phyloP scores from a whole-genome alignment of 2,888 invertebrate genomes.

The Ophion costatus region DNA sequence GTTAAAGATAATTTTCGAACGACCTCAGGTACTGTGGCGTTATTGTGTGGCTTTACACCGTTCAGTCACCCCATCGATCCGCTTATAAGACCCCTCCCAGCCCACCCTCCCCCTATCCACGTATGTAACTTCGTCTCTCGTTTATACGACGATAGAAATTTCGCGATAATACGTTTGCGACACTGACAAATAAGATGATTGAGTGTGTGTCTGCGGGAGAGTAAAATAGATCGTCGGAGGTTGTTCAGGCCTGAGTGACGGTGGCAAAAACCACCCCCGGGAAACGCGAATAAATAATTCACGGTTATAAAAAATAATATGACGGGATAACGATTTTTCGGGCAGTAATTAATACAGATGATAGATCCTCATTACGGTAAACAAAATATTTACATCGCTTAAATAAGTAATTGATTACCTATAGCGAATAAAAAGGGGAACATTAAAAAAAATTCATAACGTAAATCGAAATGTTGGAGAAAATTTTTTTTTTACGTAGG shows the following conservation, averaged over 20 bases:
- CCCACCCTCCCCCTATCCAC: not conserved
- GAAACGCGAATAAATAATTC: not conserved
- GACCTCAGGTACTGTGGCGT: constrained; percentile 15
- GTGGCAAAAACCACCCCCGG: not conserved
- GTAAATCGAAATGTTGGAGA: too few species aligned
- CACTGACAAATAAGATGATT: constrained; percentile 16
- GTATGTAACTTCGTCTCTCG: not conserved
- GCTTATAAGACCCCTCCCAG: constrained; percentile 32
- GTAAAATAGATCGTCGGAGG: not conserved
- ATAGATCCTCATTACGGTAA: too few species aligned
- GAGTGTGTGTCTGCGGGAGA: not conserved
- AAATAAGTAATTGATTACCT: too few species aligned
- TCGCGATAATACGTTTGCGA: constrained; percentile 6
- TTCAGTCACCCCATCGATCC: constrained; percentile 59
- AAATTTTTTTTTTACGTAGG: too few species aligned
- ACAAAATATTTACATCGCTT: too few species aligned
- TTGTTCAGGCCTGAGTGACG: not conserved
- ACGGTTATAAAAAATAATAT: not conserved
- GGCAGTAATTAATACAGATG: too few species aligned
- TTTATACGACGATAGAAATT: constrained; percentile 9
- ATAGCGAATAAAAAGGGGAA: too few species aligned
- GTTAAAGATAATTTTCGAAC: not conserved
- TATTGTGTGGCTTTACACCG: constrained; percentile 25
- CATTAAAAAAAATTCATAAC: too few species aligned
- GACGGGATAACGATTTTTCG: too few species aligned